Evolutionary conservation across 1,140 invertebrate species (phyloP).

Genomic region (Venustaconcha ellipsiformis): DNA sequence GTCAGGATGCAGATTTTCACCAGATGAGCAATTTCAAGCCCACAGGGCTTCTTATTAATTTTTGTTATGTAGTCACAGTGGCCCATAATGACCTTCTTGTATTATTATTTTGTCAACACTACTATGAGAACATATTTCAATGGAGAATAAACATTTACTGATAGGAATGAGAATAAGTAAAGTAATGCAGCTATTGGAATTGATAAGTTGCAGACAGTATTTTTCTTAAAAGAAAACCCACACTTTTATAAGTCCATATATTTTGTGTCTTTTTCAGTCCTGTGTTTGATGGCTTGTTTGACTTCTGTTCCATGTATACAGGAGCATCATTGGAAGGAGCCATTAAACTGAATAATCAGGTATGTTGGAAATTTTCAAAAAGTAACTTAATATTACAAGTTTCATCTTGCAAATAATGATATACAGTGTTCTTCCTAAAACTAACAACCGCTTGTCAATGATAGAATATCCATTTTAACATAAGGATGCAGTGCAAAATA

Average conservation of each 20-base stretch:
- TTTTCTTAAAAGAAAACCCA: no score
- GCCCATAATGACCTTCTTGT: neutral
- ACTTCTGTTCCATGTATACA: slow-evolving; percentile 98
- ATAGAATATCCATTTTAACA: no score
- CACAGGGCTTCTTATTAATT: no score
- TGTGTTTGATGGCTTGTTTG: slow-evolving; percentile 98
- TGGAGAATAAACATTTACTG: neutral
- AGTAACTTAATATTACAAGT: no score
- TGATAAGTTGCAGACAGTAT: neutral
- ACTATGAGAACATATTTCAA: neutral
- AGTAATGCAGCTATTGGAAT: neutral
- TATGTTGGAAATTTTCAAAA: slow-evolving; percentile 31
- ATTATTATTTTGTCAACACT: neutral
- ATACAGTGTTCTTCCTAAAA: neutral
- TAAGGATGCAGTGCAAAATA: no score
- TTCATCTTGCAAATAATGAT: neutral
- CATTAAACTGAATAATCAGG: slow-evolving; percentile 68
- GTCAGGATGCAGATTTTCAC: no score
- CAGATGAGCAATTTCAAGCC: no score
- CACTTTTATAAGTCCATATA: neutral
- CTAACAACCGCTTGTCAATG: no score
- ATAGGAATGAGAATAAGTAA: neutral
- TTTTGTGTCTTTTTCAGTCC: slow-evolving; percentile 73
- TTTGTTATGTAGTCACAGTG: no score
- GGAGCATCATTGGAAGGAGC: slow-evolving; percentile 87